Evolutionary conservation across 1,140 invertebrate genomes (phyloP), one percentile per base, ranked within the genome.

Genomic region (Oscheius sp.): DNA sequence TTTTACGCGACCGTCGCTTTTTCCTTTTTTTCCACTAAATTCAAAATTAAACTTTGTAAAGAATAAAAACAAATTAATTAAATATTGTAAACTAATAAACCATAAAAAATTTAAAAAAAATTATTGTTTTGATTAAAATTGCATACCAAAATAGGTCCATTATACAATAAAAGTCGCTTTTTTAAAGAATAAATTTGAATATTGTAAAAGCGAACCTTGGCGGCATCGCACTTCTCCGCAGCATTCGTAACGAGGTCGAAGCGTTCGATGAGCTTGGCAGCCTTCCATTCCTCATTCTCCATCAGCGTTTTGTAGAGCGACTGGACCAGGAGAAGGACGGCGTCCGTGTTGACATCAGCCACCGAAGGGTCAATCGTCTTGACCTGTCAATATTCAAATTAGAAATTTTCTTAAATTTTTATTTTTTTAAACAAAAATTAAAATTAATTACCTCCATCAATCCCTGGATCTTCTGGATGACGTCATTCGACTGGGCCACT

Each of bases 271-370:
- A 1, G 10, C 31, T 63, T 63, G 28, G 29, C 20, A 18, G 10
- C 36, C 13, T 34, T 10, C 61, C 61, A 63, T 0, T 63, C 36
- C 28, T 3, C 26, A 13, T 36, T 34, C 3, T 31, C 52, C 13
- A 73, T 52, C 3, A 72, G 23, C 28, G 31, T 26, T 65, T 73
- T 72, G 71, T 73, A 72, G 69, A 72, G 10, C 3, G 68, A 38
- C 61, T 74, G 71, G 31, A 52, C 70, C 13, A 32, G 29, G 4
- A 74, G 36, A 18, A 74, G 68, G 28, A 74, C 18, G 3, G 67
- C 38, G 7, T 63, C 61, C 20, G 29, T 59, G 13, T 13, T 15
- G 26, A 63, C 20, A 7, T 55, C 49, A 55, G 4, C 28, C 28
- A 20, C 49, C 23, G 15, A 26, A 23, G 23, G 28, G n/a, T 42